Evolutionary conservation across 2,888 invertebrate species (phyloP).

Genomic region (Luperina nickerlii): DNA sequence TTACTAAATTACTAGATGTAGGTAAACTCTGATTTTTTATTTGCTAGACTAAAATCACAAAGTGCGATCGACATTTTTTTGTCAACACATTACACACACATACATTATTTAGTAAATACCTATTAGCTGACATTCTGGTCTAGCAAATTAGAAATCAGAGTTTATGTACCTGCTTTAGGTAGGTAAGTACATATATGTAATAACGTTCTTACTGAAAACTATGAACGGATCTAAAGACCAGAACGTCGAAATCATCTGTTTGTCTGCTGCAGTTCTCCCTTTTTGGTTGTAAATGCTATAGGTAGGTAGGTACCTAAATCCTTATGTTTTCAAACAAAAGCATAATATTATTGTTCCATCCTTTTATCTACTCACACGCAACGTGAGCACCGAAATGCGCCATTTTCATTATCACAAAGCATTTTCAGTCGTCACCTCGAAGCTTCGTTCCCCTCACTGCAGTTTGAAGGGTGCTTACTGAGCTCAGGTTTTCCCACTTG

Average conservation of each 20-base stretch:
- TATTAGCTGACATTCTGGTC: too few relatives aligned
- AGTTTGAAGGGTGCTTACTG: conserved; percentile 75
- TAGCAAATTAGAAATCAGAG: too few relatives aligned
- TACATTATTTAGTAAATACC: too few relatives aligned
- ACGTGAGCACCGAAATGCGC: conserved; percentile 54
- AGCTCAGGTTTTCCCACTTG: conserved; percentile 79
- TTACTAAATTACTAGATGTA: background rate
- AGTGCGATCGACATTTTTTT: background rate
- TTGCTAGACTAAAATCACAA: too few relatives aligned
- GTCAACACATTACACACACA: background rate
- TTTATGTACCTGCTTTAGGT: background rate
- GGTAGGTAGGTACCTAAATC: background rate
- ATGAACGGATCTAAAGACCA: background rate
- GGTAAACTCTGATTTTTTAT: too few relatives aligned
- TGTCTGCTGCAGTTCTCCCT: background rate
- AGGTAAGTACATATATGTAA: background rate
- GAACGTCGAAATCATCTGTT: background rate
- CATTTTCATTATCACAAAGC: conserved; percentile 68
- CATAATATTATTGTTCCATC: conserved; percentile 40
- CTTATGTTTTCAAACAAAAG: conserved; percentile 18
- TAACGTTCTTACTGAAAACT: background rate
- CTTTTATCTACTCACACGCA: conserved; percentile 54
- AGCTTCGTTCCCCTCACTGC: conserved; percentile 68
- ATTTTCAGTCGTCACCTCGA: conserved; percentile 67
- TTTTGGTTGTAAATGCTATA: background rate